These are phyloP conservation scores for Merluccius polli DNA, from an alignment of 2,797 vertebrate genomes.

Conservation along the genomic window DNA sequence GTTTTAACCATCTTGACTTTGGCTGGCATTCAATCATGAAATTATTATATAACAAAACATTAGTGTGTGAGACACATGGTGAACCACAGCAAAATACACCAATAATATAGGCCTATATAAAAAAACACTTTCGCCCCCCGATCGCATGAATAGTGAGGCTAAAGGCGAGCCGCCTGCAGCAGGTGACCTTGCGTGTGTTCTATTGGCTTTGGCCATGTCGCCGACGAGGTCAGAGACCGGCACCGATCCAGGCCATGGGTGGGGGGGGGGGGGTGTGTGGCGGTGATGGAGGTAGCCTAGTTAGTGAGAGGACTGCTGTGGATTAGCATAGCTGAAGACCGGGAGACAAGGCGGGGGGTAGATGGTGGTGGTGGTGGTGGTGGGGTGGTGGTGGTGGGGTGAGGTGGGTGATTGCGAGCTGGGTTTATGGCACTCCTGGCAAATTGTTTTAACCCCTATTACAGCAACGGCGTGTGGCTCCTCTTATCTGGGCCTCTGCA, in stretches of 20 bases:
- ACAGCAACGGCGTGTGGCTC: constrained; percentile 59
- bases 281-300: not conserved
- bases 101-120: not conserved
- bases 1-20: constrained; percentile 8
- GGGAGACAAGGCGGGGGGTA: not conserved
- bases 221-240: constrained; percentile 52
- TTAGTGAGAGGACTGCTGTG: not conserved
- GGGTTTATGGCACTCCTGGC: constrained; percentile 39
- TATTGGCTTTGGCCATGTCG: constrained; percentile 52
- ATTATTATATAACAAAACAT: not conserved
- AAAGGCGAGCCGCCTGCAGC: constrained; percentile 38
- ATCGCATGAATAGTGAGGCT: constrained; percentile 37
- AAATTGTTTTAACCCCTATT: constrained; percentile 81
- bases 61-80: not conserved
- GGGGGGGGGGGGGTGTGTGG: not conserved
- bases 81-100: not conserved
- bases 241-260: constrained; percentile 45
- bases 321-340: not conserved
- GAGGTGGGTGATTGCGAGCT: constrained; percentile 21
- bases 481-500: constrained; percentile 92
- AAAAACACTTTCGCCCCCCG: not conserved
- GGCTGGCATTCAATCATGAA: not conserved
- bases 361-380: not conserved
- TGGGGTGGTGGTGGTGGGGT: not conserved
- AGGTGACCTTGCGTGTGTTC: constrained; percentile 42